phyloP scores from a whole-genome alignment of 2,113 vertebrate genomes.

The Sylvia atricapilla region DNA sequence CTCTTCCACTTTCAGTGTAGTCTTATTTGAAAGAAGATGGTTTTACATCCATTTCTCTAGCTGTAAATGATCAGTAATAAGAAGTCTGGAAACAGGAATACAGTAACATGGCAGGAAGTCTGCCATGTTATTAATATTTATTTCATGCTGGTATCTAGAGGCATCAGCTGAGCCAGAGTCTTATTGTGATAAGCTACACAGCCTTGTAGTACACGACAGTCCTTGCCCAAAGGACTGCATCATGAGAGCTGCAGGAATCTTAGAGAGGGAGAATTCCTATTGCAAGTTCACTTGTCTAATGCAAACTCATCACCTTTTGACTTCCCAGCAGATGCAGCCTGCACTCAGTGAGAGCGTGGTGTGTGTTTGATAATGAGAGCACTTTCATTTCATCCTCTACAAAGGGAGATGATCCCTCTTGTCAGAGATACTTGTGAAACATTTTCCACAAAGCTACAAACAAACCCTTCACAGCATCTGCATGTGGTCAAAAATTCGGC shows the following conservation, averaged over 20 bases:
- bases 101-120: not conserved
- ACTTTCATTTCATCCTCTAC: not conserved
- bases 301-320: not conserved
- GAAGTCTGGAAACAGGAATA: not conserved
- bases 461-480: not conserved
- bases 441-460: not conserved
- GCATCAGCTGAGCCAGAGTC: not conserved
- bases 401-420: not conserved
- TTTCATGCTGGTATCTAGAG: not conserved
- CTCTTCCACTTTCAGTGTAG: not conserved
- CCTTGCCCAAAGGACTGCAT: not conserved
- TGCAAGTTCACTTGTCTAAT: not conserved
- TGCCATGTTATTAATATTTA: not conserved
- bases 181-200: not conserved
- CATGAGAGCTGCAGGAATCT: not conserved
- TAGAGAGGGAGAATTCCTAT: not conserved
- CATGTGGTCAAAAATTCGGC: not conserved
- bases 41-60: not conserved
- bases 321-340: not conserved
- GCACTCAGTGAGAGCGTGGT: fast-evolving
- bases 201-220: not conserved
- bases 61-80: not conserved
- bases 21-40: not conserved
- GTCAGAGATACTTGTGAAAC: not conserved
- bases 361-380: not conserved